Evolutionary conservation across 2,113 vertebrate species (phyloP), one percentile per base, ranked within the genome.

Genomic region (Grallaria varia): DNA sequence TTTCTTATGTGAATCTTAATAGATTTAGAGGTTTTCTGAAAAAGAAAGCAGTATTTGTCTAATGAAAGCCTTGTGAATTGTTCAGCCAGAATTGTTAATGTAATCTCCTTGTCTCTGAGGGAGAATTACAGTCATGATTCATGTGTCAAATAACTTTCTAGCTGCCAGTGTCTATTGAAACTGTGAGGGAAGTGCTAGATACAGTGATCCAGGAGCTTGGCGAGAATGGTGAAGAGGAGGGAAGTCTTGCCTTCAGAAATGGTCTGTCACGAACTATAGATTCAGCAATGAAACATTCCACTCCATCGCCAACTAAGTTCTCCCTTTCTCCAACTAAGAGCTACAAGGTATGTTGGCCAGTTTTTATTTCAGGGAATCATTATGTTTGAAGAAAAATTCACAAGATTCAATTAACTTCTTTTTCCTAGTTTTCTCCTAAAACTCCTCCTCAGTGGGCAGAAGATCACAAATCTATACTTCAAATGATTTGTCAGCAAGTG

Each of bases 401-500:
- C 10, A 59, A 91, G 14, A 35, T 59, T 74, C 12, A 52, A 14
- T 56, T 44, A 9, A 64, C 50, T 67, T 69, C 69, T 71, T 60
- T 40, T 64, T 76, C 42, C 39, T 76, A 99, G 99, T 98, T 99
- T 97, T 99, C 99, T 95, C 98, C 99, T 3, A 99, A 98, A 97
- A 99, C 98, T 7, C 98, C 99, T 44, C 99, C 99, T 96, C 98
- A 98, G 62, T 99, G 99, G 99, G 99, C 98, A 74, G 99, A 99
- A 97, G 99, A 99, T 97, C 99, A 99, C 90, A 99, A 98, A 97
- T 98, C 95, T 89, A 96, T 99, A 64, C 97, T 99, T 83, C 99
- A 99, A 89, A 99, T 98, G 98, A 98, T 99, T 56, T 99, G 99
- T 97, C 98, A 99, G 90, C 99, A 99, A 97, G 98, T 99, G 72